phyloP scores from a whole-genome alignment of 2,888 invertebrate genomes.

The Cactoblastis cactorum region DNA sequence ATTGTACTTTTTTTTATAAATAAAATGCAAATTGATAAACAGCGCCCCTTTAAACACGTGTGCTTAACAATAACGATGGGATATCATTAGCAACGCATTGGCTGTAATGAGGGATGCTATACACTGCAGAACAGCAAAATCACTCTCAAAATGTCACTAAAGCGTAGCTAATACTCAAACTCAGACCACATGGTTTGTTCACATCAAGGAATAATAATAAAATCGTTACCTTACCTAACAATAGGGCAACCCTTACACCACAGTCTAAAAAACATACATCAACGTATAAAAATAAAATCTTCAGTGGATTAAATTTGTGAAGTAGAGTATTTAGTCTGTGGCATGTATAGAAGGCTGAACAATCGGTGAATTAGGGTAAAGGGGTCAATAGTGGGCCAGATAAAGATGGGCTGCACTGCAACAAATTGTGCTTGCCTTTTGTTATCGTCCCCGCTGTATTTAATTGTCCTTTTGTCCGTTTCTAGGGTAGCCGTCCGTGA shows the following conservation, averaged over 20 bases:
- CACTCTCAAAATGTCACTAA: slow-evolving; percentile 71
- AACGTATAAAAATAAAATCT: slow-evolving; percentile 16
- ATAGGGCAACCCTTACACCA: slow-evolving; percentile 22
- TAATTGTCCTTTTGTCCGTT: slow-evolving; percentile 76
- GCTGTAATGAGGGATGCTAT: slow-evolving; percentile 35
- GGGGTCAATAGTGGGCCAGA: slow-evolving; percentile 73
- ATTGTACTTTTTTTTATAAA: slow-evolving; percentile 13
- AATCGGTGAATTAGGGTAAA: slow-evolving; percentile 72
- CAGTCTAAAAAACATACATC: slow-evolving; percentile 30
- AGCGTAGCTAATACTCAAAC: slow-evolving; percentile 63
- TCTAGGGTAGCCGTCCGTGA: slow-evolving; percentile 45
- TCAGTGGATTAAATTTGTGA: slow-evolving; percentile 25
- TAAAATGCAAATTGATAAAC: slow-evolving; percentile 28
- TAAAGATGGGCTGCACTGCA: slow-evolving; percentile 78
- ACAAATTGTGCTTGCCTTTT: slow-evolving; percentile 75
- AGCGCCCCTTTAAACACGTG: slow-evolving; percentile 51
- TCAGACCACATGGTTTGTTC: slow-evolving; percentile 72
- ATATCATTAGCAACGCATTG: slow-evolving; percentile 50
- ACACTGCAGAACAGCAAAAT: slow-evolving; percentile 59
- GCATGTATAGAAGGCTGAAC: slow-evolving; percentile 43
- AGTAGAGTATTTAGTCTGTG: slow-evolving; percentile 28
- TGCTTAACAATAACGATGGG: slow-evolving; percentile 47
- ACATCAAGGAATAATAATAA: slow-evolving; percentile 63
- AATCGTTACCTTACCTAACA: slow-evolving; percentile 31
- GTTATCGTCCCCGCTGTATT: slow-evolving; percentile 72